phyloP scores from a whole-genome alignment of 2,113 vertebrate genomes.

The Columba janthina region DNA sequence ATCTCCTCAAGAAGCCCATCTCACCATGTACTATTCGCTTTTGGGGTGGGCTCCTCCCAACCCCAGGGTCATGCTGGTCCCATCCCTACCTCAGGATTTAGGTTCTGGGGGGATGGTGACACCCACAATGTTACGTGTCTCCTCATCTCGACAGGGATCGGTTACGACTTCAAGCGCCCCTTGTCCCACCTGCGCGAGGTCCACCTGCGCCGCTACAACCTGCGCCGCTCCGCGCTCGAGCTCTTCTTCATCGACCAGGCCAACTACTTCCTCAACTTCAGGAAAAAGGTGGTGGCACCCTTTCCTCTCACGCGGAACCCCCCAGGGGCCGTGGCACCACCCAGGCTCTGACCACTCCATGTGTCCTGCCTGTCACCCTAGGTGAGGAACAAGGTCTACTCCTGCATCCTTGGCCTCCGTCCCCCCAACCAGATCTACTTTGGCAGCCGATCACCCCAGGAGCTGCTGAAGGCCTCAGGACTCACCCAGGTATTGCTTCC shows the following conservation, averaged over 20 bases:
- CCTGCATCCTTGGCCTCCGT: constrained; percentile 86
- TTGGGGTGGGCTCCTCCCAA: neutral
- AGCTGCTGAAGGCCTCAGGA: constrained; percentile 92
- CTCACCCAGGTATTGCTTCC: constrained; percentile 86
- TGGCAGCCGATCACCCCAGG: constrained; percentile 91
- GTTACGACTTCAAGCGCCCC: constrained; percentile 92
- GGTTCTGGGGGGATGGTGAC: rapidly evolving
- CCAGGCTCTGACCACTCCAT: rapidly evolving
- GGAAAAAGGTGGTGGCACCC: constrained; percentile 77
- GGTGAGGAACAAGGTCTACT: constrained; percentile 95
- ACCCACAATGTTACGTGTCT: rapidly evolving
- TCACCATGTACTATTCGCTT: rapidly evolving
- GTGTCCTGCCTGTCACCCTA: neutral
- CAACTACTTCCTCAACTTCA: constrained; percentile 99
- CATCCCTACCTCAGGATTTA: rapidly evolving
- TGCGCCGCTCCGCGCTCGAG: constrained; percentile 92
- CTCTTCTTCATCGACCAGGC: constrained; percentile 98
- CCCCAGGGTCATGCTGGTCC: neutral
- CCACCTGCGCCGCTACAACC: constrained; percentile 94
- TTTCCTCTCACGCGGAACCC: neutral
- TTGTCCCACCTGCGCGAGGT: constrained; percentile 93
- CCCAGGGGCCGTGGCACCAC: rapidly evolving
- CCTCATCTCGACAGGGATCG: constrained; percentile 77
- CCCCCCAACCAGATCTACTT: constrained; percentile 89
- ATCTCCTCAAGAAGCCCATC: neutral